A percentile compares a stretch with the other conserved stretches of the same genome.
phyloP scores from a whole-genome alignment of 2,113 vertebrate genomes.

The Rostratula benghalensis region DNA sequence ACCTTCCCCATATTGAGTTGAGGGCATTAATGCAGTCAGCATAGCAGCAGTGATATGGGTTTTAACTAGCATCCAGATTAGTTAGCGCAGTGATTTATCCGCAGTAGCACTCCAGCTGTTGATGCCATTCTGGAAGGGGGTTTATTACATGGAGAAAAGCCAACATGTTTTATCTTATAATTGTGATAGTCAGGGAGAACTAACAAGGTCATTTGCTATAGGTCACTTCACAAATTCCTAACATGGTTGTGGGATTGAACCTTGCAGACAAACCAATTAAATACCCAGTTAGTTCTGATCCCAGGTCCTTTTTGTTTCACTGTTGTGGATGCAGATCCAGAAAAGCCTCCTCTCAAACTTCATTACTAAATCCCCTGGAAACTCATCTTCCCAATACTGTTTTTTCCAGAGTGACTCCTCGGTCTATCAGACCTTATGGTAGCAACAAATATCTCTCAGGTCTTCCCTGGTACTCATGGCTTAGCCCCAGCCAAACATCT shows the following conservation, averaged over 20 bases:
- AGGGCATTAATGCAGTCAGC: not conserved
- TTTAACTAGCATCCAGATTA: not conserved
- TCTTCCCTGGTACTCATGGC: not conserved
- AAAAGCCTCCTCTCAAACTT: not conserved
- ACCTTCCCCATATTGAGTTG: not conserved
- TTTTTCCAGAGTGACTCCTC: not conserved
- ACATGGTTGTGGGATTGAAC: fast-evolving
- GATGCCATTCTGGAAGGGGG: not conserved
- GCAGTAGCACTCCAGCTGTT: not conserved
- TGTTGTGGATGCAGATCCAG: not conserved
- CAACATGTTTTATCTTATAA: not conserved
- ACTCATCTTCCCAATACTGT: not conserved
- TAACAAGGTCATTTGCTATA: not conserved
- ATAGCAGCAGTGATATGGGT: not conserved
- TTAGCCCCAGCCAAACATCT: not conserved
- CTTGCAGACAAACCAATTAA: not conserved
- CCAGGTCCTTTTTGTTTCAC: not conserved
- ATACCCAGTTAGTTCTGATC: not conserved
- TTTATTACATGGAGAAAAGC: not conserved
- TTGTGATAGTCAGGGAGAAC: not conserved
- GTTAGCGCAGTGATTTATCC: not conserved
- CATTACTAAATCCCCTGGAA: not conserved
- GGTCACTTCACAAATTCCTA: not conserved
- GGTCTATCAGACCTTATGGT: not conserved
- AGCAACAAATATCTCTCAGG: not conserved